A percentile compares a stretch with the other conserved stretches of the same genome.
Conservation (phyloP, 2,888 invertebrate species). For the Habrosyne pyritoides region DNA sequence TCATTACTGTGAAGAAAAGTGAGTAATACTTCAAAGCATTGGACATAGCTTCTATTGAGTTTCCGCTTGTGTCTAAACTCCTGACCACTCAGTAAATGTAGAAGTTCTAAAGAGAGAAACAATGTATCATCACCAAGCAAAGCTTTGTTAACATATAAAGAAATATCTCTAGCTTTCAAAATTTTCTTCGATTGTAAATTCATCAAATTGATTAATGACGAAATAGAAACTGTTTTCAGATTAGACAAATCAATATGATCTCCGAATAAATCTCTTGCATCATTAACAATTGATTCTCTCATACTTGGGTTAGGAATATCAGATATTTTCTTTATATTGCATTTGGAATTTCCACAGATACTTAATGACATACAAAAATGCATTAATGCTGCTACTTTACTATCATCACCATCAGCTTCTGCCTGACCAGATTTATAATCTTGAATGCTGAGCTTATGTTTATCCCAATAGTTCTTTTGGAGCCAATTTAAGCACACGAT, state of each 20-base stretch:
- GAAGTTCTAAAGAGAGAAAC: constrained; percentile 63
- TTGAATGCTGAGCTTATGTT: constrained; percentile 75
- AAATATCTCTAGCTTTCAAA: constrained; percentile 46
- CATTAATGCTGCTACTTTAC: constrained; percentile 58
- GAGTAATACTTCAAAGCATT: constrained; percentile 82
- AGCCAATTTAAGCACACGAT: constrained; percentile 87
- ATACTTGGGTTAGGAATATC: constrained; percentile 62
- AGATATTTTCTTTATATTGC: constrained; percentile 63
- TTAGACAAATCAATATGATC: constrained; percentile 57
- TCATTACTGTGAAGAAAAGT: constrained; percentile 78
- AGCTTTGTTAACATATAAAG: constrained; percentile 47
- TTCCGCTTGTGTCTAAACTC: constrained; percentile 43
- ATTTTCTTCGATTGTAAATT: constrained; percentile 53
- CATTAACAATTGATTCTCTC: constrained; percentile 62
- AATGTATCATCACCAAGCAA: constrained; percentile 62
- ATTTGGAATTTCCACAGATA: constrained; percentile 63
- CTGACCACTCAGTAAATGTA: constrained; percentile 48
- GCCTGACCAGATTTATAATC: constrained; percentile 65
- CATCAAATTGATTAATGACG: constrained; percentile 50
- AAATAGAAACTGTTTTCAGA: constrained; percentile 56
- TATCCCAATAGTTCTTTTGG: constrained; percentile 86
- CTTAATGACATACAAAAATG: constrained; percentile 68
- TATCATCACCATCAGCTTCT: constrained; percentile 43
- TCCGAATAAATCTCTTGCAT: constrained; percentile 63
- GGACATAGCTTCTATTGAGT: constrained; percentile 55